Percentiles rank a stretch among this genome's conserved stretches.
phyloP scores from a whole-genome alignment of 2,797 vertebrate genomes.

The Manis crassicaudata region DNA sequence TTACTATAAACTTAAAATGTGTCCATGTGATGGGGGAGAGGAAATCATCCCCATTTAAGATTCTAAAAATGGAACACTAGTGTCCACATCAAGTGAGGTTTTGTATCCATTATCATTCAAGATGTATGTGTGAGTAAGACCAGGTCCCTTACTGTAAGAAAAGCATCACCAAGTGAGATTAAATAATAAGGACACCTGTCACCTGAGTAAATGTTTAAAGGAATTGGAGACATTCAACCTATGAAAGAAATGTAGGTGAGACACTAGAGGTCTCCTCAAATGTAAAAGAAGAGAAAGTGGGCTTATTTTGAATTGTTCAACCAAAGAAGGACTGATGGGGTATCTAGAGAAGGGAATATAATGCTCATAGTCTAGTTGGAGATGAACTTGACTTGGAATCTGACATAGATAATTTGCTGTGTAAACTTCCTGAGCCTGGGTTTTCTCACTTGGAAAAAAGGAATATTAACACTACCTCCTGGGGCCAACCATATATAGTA shows the following conservation, averaged over 20 bases:
- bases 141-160: not conserved
- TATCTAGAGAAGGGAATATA: not conserved
- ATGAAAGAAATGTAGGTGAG: not conserved
- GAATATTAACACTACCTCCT: not conserved
- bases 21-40: not conserved
- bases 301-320: slow-evolving; percentile 2
- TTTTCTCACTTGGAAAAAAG: not conserved
- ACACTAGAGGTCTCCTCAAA: not conserved
- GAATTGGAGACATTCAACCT: not conserved
- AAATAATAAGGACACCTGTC: not conserved
- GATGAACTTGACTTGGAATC: not conserved
- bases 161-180: not conserved
- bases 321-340: not conserved
- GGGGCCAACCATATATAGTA: not conserved
- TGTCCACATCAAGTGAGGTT: not conserved
- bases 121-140: not conserved
- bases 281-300: not conserved
- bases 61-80: not conserved
- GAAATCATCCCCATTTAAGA: not conserved
- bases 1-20: not conserved
- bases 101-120: not conserved
- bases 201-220: not conserved
- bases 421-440: not conserved
- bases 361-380: not conserved
- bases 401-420: not conserved